Base-by-base conservation (phyloP, 2,797 vertebrate genomes). In the Valencia hispanica region DNA sequence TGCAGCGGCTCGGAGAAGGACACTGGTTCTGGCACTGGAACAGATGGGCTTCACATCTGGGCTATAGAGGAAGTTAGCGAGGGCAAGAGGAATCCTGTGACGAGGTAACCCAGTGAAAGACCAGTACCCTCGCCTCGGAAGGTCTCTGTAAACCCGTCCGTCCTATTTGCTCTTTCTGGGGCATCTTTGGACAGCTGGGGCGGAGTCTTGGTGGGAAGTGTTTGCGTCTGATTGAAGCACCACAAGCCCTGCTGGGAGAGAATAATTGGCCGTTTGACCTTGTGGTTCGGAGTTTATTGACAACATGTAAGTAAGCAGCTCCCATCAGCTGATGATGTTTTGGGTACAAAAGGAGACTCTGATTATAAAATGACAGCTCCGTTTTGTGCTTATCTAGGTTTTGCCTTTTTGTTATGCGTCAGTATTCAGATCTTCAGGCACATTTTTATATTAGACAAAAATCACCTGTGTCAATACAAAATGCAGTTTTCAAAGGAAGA, bases 11-110 rank as follows among this genome's bases (percentile, higher is more conserved):
- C 43, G n/a, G n/a, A 79, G 63, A 53, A 70, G 76, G 84, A 78
- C 59, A 30, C 30, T 70, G 84, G 86, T 80, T 39, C 83, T 80
- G 93, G 94, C 93, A 90, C 86, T 65, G 73, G 86, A 95, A 92
- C 96, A 97, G 96, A 96, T 96, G 96, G 96, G 95, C 94, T 91
- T 92, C 93, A 94, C 96, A 97, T 96, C 96, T 96, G 96, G 96
- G 94, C 89, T 84, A 32, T 15, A 78, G 90, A 95, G 91, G 93
- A 93, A 92, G 93, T 94, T 95, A 94, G 93, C 90, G 88, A 91
- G 93, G 93, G 92, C 76, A 27, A 59, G 68, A 78, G 86, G 81
- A 80, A 88, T 61, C 79, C 74, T 73, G 87, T 85, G 89, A 93
- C 85, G 80, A 79, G 70, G 53, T 50, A 80, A 82, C 82, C 8